Base-by-base conservation (phyloP, 92 coral and sea anemone genomes). In the Parazoanthus atlanticus region DNA sequence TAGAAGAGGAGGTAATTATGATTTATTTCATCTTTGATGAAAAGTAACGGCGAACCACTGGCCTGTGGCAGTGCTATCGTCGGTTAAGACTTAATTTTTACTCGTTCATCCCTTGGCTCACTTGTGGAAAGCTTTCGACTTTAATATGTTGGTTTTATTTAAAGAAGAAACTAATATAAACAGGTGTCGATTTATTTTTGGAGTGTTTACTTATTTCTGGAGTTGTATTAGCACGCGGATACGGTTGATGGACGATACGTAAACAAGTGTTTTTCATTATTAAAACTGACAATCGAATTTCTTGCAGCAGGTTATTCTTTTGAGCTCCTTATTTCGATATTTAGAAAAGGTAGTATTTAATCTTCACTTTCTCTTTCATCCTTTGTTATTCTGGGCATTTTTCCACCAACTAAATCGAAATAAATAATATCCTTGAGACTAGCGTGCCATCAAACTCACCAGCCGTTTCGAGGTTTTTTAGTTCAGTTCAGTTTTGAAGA, bases 191-290 rank as follows among this genome's bases (percentile, higher is more conserved):
- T 38, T 38, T 38, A 38, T 38, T 43, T 43, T 43, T 43, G 49
- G 49, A 43, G 49, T 43, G 49, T 43, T 43, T 43, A 43, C 5
- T 38, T 38, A 38, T 38, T 38, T 38, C 41, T 32, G 79, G 80
- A 70, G 75, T 56, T 25, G 78, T n/a, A 32, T 73, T 85, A 75
- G 80, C 80, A 75, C 54, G 80, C 80, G 80, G 80, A 75, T 52
- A 75, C 80, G 80, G 54, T 6, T n/a, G 26, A 33, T 75, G 80
- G 80, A 52, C 80, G 23, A 7, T 61, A 13, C 23, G 73, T 66
- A 66, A 66, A 66, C 73, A 66, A 66, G 73, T 66, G 73, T 66
- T 66, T 66, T 66, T 23, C 31, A 23, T 66, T 31, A 66, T 66
- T 30, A 66, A 66, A 66, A 66, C n/a, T n/a, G n/a, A 66, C 73